A percentile compares a stretch with the other conserved stretches of the same genome.
Evolutionary conservation across 2,113 vertebrate genomes (phyloP).

Genomic region (Grammomys surdaster): DNA sequence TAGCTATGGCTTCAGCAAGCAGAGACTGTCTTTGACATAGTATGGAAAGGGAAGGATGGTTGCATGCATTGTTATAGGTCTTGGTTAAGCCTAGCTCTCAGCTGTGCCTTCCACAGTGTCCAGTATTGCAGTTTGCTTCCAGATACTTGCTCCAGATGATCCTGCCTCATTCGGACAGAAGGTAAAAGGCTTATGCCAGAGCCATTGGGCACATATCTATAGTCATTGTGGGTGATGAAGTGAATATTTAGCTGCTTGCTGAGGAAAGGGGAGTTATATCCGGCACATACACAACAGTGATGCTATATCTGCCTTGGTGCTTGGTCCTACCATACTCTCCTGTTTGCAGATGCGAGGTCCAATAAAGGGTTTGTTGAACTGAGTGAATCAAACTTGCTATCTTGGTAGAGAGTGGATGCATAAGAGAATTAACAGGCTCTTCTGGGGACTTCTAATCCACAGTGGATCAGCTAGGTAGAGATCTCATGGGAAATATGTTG

Average conservation of each 20-base stretch:
- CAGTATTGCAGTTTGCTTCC: not conserved
- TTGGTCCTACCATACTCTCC: not conserved
- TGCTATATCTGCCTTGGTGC: not conserved
- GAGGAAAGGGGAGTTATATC: not conserved
- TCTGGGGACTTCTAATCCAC: conserved; percentile 19
- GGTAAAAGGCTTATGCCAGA: conserved; percentile 45
- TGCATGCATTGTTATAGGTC: not conserved
- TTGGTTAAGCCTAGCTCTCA: not conserved
- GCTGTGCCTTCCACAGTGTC: not conserved
- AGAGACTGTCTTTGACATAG: not conserved
- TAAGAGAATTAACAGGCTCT: not conserved
- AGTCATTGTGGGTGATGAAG: conserved; percentile 12
- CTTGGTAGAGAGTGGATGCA: not conserved
- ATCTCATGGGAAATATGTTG: not conserved
- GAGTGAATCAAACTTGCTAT: not conserved
- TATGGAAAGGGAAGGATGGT: not conserved
- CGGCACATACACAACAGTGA: not conserved
- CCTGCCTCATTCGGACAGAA: conserved; percentile 6
- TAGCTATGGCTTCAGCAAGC: not conserved
- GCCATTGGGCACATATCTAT: not conserved
- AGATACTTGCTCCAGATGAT: not conserved
- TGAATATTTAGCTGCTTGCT: conserved; percentile 6
- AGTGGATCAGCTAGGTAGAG: not conserved
- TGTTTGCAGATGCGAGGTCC: not conserved
- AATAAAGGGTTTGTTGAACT: not conserved